Percentiles rank a stretch among this genome's conserved stretches.
Conservation (phyloP, 2,888 invertebrate genomes). For the Noctuana brunneofusca region DNA sequence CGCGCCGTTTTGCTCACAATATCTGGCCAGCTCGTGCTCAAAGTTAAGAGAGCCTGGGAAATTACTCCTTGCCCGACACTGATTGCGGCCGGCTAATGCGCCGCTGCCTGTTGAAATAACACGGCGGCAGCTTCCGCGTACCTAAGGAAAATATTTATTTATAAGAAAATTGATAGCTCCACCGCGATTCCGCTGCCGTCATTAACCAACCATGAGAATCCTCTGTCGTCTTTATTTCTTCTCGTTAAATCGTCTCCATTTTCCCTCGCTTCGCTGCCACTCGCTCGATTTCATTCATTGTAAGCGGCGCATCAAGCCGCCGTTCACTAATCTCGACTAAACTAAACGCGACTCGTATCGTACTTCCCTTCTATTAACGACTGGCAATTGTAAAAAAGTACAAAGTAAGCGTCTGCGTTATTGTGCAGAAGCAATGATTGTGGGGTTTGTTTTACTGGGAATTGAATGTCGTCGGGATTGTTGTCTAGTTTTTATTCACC, state of each 20-base stretch:
- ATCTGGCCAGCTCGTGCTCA: conserved; percentile 66
- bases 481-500: conserved; percentile 53
- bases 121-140: conserved; percentile 72
- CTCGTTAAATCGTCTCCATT: conserved; percentile 30
- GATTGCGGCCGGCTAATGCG: conserved; percentile 68
- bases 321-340: conserved; percentile 33
- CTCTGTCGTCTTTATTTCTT: conserved; percentile 43
- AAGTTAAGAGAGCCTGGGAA: conserved; percentile 68
- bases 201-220: conserved; percentile 55
- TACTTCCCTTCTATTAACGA: conserved; percentile 31
- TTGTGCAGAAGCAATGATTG: conserved; percentile 29
- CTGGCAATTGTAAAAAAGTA: conserved; percentile 29
- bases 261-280: conserved; percentile 17
- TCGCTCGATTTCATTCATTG: conserved; percentile 33
- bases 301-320: conserved; percentile 27
- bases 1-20: conserved; percentile 61
- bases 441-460: conserved; percentile 42
- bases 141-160: conserved; percentile 72
- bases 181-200: conserved; percentile 49
- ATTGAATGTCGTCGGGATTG: conserved; percentile 49
- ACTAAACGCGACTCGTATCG: conserved; percentile 1
- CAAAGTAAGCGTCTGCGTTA: conserved; percentile 27
- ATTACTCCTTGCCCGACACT: conserved; percentile 72
- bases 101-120: conserved; percentile 61
- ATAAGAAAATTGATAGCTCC: conserved; percentile 68